A percentile compares a stretch with the other conserved stretches of the same genome.
Evolutionary conservation across 2,888 invertebrate genomes (phyloP).

Genomic region (Synanthedon tipuliformis): DNA sequence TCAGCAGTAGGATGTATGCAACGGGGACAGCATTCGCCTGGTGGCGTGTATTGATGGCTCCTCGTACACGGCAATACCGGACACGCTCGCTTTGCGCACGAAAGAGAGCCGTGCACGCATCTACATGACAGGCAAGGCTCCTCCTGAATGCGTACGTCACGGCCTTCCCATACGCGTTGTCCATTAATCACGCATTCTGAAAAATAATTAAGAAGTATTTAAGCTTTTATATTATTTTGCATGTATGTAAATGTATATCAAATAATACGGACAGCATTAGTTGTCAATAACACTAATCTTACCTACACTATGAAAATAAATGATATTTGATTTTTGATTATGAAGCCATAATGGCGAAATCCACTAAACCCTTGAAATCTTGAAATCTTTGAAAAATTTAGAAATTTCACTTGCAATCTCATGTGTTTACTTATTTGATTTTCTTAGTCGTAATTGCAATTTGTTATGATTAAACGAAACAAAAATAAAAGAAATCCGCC

Average conservation of each 20-base stretch:
- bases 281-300: too few species aligned
- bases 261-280: too few species aligned
- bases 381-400: too few species aligned
- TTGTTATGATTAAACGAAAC: too few species aligned
- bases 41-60: slow-evolving; percentile 75
- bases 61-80: slow-evolving; percentile 87
- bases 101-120: slow-evolving; percentile 77
- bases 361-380: too few species aligned
- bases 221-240: neutral
- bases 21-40: slow-evolving; percentile 83
- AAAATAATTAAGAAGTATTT: slow-evolving; percentile 16
- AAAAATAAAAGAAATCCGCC: too few species aligned
- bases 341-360: too few species aligned
- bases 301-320: too few species aligned
- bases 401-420: too few species aligned
- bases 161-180: slow-evolving; percentile 82
- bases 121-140: slow-evolving; percentile 90
- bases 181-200: slow-evolving; percentile 87
- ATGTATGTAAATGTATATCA: neutral
- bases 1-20: slow-evolving; percentile 62
- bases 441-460: too few species aligned
- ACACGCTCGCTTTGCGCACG: slow-evolving; percentile 87
- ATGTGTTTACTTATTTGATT: too few species aligned
- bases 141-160: slow-evolving; percentile 83
- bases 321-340: too few species aligned